Evolutionary conservation across 2,797 vertebrate species (phyloP), one percentile per base, ranked within the genome.

Genomic region (Bufotes viridis): DNA sequence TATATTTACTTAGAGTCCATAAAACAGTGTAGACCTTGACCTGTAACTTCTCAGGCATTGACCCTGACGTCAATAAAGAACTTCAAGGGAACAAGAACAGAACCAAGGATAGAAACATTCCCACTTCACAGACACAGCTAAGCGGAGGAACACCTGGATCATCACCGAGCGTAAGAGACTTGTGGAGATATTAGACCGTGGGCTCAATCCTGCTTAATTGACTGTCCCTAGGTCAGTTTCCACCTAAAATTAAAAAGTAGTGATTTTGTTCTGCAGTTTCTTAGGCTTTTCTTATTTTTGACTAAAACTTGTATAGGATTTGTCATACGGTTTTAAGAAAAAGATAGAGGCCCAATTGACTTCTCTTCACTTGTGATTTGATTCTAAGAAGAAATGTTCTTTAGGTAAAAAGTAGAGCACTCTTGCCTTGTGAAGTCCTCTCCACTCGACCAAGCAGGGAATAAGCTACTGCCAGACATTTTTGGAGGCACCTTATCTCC

Each of bases 41-140:
- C 88, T 86, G 84, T 87, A 86, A 83, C 88, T 70, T 84, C 81
- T 87, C 6, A 92, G 93, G 92, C 95, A 94, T 95, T 95, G 95
- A 94, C 93, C 94, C 85, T 91, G 74, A 87, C 26, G 67, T 58
- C 61, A 82, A 87, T 57, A 86, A 65, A 89, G 61, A 89, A 70
- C 79, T 86, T 75, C 70, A 78, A 72, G n/a, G 53, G 72, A 79
- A 72, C 72, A 86, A 83, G 63, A 86, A 34, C 42, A 82, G 24
- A 6, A 69, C 55, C 61, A 79, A n/a, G 34, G 65, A 72, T 9
- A 34, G 22, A 82, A n/a, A 80, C 53, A 0, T 34, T 67, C 22
- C 79, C 74, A 82, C 58, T 79, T 80, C 58, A 58, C 58, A 15
- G 60, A n/a, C 34, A 22, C 65, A 79, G 24, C 74, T 69, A 51